These are phyloP conservation scores for Drosophila ohnishii DNA, from an alignment of 1,140 invertebrate species.

Conservation along the genomic window DNA sequence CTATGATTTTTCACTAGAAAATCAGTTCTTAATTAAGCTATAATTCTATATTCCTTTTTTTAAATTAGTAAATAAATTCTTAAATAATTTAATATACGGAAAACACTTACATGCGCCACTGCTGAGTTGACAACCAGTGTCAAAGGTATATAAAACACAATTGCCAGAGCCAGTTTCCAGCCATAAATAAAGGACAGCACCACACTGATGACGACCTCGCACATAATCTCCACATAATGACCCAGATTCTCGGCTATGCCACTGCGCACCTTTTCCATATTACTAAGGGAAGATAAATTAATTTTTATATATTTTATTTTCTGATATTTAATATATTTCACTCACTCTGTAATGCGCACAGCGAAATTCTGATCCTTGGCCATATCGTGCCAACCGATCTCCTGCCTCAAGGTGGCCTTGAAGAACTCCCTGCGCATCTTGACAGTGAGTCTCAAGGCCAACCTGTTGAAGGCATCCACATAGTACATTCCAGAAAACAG, in stretches of 20 bases:
- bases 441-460: constrained; percentile 87
- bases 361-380: constrained; percentile 93
- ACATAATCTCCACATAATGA: constrained; percentile 88
- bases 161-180: constrained; percentile 92
- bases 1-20: neutral
- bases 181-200: constrained; percentile 89
- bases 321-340: neutral
- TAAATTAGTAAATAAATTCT: neutral
- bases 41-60: too few species aligned
- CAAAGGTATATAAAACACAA: constrained; percentile 91
- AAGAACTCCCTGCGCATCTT: constrained; percentile 89
- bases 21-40: too few species aligned
- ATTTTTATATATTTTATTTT: constrained; percentile 58
- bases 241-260: constrained; percentile 95
- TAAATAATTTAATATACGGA: neutral
- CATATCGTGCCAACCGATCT: constrained; percentile 95
- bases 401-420: constrained; percentile 90
- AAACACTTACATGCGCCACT: constrained; percentile 86
- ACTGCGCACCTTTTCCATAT: constrained; percentile 93
- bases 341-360: constrained; percentile 91
- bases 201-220: constrained; percentile 87
- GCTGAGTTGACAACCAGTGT: constrained; percentile 88
- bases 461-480: constrained; percentile 87
- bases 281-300: constrained; percentile 84
- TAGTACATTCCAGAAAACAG: constrained; percentile 87